These are phyloP conservation scores for Lanius ludovicianus DNA, from an alignment of 2,113 vertebrate species.

Conservation along the genomic window DNA sequence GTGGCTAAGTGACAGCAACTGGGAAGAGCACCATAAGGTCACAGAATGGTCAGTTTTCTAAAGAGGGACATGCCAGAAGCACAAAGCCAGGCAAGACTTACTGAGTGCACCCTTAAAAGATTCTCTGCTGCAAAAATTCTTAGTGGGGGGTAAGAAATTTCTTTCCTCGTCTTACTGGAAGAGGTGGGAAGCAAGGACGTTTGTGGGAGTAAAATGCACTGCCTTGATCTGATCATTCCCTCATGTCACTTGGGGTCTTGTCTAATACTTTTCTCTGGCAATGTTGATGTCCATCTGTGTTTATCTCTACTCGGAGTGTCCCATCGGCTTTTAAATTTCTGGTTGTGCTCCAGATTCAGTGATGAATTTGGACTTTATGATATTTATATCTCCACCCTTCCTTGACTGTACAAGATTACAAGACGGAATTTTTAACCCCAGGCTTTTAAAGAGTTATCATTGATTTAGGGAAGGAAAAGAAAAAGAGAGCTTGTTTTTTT, in stretches of 20 bases:
- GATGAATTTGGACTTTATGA: conserved; percentile 31
- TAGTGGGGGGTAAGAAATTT: conserved; percentile 38
- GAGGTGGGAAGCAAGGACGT: not conserved
- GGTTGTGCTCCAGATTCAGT: conserved; percentile 38
- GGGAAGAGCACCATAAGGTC: conserved; percentile 23
- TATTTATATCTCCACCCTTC: conserved; percentile 59
- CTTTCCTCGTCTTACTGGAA: conserved; percentile 13
- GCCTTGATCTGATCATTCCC: not conserved
- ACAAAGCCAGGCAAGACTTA: not conserved
- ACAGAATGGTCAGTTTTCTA: not conserved
- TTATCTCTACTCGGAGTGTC: conserved; percentile 50
- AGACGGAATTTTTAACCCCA: not conserved
- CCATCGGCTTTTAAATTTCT: not conserved
- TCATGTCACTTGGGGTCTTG: not conserved
- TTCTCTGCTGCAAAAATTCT: conserved; percentile 17
- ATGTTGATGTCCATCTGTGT: conserved; percentile 54
- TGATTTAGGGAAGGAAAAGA: not conserved
- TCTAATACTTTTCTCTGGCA: conserved; percentile 45
- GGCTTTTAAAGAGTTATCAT: not conserved
- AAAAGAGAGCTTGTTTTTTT: not conserved
- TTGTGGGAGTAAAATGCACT: conserved; percentile 14
- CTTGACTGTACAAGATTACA: conserved; percentile 3
- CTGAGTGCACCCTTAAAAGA: not conserved
- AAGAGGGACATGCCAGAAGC: not conserved
- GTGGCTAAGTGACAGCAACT: not conserved